These are phyloP conservation scores for Phoronis australis DNA, from an alignment of 2,888 invertebrate genomes.

Conservation along the genomic window DNA sequence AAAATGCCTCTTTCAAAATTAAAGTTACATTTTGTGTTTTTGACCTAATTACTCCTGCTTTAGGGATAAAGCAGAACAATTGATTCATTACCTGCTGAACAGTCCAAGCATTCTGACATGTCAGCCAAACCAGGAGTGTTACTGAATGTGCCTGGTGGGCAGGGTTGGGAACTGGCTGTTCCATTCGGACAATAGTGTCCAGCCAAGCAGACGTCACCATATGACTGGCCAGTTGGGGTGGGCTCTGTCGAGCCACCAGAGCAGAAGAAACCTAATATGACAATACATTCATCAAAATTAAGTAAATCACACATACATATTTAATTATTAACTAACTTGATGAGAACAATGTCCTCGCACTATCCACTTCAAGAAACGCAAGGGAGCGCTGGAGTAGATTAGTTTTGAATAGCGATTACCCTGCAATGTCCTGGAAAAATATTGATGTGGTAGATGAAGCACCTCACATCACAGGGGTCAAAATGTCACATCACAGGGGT, in stretches of 20 bases:
- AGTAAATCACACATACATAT: not conserved
- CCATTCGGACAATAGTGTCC: constrained; percentile 45
- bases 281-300: not conserved
- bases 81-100: constrained; percentile 40
- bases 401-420: too few species aligned
- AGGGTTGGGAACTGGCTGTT: constrained; percentile 30
- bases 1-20: too few species aligned
- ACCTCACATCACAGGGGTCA: too few species aligned
- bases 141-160: constrained; percentile 43
- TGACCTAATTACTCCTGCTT: too few species aligned
- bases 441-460: too few species aligned
- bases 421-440: too few species aligned
- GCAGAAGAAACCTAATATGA: constrained; percentile 38
- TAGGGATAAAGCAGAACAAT: too few species aligned
- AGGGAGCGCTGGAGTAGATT: too few species aligned
- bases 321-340: not conserved
- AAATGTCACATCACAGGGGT: too few species aligned
- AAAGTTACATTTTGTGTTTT: too few species aligned
- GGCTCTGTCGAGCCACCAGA: constrained; percentile 25
- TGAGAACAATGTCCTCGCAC: too few species aligned
- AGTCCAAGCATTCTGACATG: constrained; percentile 33
- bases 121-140: constrained; percentile 25
- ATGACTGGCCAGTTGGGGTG: constrained; percentile 26
- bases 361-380: too few species aligned
- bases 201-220: constrained; percentile 37